Conservation (phyloP, 2,113 vertebrate genomes). For the Pimephales promelas region DNA sequence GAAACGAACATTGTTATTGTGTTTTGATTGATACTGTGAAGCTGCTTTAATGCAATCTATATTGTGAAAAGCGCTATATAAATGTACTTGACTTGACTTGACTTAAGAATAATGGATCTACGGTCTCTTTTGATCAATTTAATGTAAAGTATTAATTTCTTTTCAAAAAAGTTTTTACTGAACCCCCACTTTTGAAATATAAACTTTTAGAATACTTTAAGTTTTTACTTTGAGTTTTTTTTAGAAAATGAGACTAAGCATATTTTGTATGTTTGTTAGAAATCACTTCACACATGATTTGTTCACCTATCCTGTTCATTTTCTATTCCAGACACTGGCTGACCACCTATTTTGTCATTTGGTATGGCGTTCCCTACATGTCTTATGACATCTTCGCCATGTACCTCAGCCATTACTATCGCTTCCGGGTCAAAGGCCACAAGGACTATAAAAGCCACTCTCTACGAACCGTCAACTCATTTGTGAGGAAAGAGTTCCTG, state of each 20-base stretch:
- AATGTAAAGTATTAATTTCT: too few relatives aligned
- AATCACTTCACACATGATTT: slow-evolving; percentile 5
- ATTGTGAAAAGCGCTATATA: too few relatives aligned
- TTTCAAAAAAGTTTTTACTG: too few relatives aligned
- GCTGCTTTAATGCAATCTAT: too few relatives aligned
- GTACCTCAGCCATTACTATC: slow-evolving; percentile 95
- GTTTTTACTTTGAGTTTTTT: too few relatives aligned
- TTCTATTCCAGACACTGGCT: slow-evolving; percentile 87
- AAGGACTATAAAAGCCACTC: slow-evolving; percentile 78
- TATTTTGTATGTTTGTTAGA: background rate
- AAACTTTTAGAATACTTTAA: too few relatives aligned
- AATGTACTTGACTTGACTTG: too few relatives aligned
- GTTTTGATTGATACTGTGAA: too few relatives aligned
- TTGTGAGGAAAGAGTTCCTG: slow-evolving; percentile 86
- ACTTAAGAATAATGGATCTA: too few relatives aligned
- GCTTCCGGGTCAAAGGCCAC: slow-evolving; percentile 77
- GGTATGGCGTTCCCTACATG: slow-evolving; percentile 94
- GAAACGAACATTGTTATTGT: too few relatives aligned
- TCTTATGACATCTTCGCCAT: slow-evolving; percentile 91
- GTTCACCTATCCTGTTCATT: background rate
- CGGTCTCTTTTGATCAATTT: too few relatives aligned
- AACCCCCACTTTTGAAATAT: too few relatives aligned
- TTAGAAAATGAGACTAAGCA: background rate
- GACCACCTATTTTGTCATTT: slow-evolving; percentile 84
- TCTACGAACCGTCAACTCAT: slow-evolving; percentile 77